phyloP scores from a whole-genome alignment of 2,113 vertebrate genomes.

The Charina bottae region DNA sequence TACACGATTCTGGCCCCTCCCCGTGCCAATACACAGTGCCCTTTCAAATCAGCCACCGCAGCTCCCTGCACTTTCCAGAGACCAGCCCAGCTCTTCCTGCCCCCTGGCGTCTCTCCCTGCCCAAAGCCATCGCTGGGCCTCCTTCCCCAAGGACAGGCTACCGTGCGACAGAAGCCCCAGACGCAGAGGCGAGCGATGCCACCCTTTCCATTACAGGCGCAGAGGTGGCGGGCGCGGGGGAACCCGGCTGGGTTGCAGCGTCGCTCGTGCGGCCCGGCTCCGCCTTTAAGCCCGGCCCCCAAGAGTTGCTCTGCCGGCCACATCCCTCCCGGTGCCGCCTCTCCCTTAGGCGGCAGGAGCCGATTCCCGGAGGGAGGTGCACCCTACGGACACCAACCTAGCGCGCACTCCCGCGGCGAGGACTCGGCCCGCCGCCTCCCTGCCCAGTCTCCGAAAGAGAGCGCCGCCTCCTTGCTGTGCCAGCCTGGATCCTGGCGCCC shows the following conservation, averaged over 20 bases:
- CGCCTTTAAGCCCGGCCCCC: slow-evolving; percentile 25
- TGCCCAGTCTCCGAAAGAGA: not conserved
- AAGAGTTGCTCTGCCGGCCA: not conserved
- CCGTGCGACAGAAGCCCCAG: not conserved
- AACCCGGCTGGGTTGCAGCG: not conserved
- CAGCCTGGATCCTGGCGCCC: not conserved
- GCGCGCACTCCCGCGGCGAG: not conserved
- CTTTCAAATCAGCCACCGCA: not conserved
- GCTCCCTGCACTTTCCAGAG: not conserved
- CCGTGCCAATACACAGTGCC: not conserved
- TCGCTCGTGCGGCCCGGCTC: slow-evolving; percentile 9
- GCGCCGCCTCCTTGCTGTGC: no score
- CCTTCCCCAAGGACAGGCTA: not conserved
- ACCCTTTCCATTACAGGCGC: slow-evolving; percentile 20
- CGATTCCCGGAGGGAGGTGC: not conserved
- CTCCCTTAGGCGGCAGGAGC: not conserved
- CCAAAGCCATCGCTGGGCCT: not conserved
- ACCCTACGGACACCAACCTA: not conserved
- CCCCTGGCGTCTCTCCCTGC: not conserved
- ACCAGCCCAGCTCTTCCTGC: not conserved
- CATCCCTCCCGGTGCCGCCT: slow-evolving; percentile 2
- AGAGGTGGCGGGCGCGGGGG: not conserved
- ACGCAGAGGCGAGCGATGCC: not conserved
- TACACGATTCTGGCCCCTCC: not conserved
- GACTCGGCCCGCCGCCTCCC: not conserved